Conservation (phyloP, 2,888 invertebrate genomes). For the Drosophila planitibia region DNA sequence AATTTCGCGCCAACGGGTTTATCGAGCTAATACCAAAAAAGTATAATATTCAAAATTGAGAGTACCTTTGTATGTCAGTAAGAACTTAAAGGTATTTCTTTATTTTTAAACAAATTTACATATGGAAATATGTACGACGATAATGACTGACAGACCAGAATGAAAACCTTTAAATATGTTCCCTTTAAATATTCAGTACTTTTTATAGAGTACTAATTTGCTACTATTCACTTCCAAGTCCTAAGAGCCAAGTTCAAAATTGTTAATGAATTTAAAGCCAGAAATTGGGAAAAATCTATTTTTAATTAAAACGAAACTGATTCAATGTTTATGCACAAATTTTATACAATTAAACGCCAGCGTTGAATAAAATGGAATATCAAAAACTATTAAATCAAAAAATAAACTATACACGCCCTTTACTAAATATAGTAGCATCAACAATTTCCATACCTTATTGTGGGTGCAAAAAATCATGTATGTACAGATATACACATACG, state of each 20-base stretch:
- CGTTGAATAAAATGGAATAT: conserved; percentile 31
- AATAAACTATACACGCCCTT: conserved; percentile 74
- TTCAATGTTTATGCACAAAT: conserved; percentile 67
- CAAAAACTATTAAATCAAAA: conserved; percentile 60
- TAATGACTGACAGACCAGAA: background rate
- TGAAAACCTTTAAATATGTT: background rate
- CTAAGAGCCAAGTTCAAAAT: conserved; percentile 1
- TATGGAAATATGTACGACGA: background rate
- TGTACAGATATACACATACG: background rate
- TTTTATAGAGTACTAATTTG: background rate
- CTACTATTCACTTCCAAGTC: background rate
- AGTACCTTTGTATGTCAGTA: background rate
- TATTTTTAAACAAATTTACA: background rate
- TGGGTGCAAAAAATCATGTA: conserved; percentile 6
- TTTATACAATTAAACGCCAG: conserved; percentile 49
- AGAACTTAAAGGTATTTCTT: background rate
- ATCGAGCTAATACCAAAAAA: conserved; percentile 48
- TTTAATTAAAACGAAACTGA: conserved; percentile 32
- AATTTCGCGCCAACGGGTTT: background rate
- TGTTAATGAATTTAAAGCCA: background rate
- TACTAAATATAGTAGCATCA: conserved; percentile 67
- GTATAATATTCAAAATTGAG: conserved; percentile 44
- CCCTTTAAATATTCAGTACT: background rate
- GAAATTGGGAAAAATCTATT: conserved; percentile 22
- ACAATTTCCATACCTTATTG: conserved; percentile 12